phyloP scores from a whole-genome alignment of 1,140 invertebrate species.

The Coelopa frigida region DNA sequence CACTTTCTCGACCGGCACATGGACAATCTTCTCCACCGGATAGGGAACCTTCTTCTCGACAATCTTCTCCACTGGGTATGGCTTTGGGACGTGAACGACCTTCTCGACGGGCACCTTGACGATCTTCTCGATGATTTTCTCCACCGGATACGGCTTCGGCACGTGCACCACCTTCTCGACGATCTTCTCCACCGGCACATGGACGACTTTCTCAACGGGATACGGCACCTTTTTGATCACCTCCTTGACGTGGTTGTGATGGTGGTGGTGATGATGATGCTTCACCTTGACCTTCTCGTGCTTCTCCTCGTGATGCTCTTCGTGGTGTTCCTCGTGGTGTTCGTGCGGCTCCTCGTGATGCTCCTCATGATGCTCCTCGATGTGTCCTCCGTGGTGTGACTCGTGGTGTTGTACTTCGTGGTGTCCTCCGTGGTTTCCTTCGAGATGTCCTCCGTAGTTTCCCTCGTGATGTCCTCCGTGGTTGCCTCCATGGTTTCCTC shows the following conservation, averaged over 20 bases:
- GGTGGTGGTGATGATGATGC: slow-evolving; percentile 56
- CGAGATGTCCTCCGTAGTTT: not conserved
- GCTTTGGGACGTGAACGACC: slow-evolving; percentile 18
- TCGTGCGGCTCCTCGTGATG: slow-evolving; percentile 3
- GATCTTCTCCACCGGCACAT: slow-evolving; percentile 41
- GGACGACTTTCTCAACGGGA: slow-evolving; percentile 47
- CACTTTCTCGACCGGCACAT: slow-evolving; percentile 38
- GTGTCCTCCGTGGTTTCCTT: not conserved
- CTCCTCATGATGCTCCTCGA: slow-evolving; percentile 1
- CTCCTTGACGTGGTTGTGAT: slow-evolving; percentile 54
- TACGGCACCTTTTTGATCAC: slow-evolving; percentile 50
- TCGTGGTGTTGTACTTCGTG: slow-evolving; percentile 1
- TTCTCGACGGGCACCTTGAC: slow-evolving; percentile 52
- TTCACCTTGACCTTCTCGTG: slow-evolving; percentile 48
- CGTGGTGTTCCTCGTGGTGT: slow-evolving; percentile 1
- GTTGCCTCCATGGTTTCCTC: not conserved
- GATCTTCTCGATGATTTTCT: slow-evolving; percentile 46
- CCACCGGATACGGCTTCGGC: slow-evolving; percentile 33
- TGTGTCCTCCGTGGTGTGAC: not conserved
- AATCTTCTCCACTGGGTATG: slow-evolving; percentile 29
- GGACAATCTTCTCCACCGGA: slow-evolving; percentile 47
- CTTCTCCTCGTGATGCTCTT: slow-evolving; percentile 5
- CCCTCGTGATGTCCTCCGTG: not conserved
- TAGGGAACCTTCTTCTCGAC: slow-evolving; percentile 40
- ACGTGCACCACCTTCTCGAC: slow-evolving; percentile 34